These are phyloP conservation scores for Balanococcus diminutus DNA, from an alignment of 2,888 invertebrate genomes.

Conservation along the genomic window DNA sequence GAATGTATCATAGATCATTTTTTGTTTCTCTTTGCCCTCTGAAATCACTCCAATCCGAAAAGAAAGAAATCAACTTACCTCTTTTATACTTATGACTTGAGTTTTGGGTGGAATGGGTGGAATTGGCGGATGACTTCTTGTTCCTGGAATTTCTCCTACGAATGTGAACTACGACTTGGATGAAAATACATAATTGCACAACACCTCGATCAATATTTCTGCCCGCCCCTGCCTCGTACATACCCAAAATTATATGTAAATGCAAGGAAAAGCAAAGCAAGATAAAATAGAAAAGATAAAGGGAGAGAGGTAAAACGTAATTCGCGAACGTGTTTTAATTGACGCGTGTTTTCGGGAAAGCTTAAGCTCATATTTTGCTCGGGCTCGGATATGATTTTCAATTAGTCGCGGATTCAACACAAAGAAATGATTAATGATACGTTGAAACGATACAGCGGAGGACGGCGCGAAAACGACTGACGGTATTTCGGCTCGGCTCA, in stretches of 20 bases:
- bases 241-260: not conserved
- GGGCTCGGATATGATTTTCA: not conserved
- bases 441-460: not conserved
- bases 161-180: not conserved
- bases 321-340: not conserved
- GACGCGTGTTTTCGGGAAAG: not conserved
- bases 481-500: not conserved
- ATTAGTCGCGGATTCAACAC: not conserved
- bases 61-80: too few relatives aligned
- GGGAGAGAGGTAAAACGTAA: not conserved
- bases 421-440: not conserved
- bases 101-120: too few relatives aligned
- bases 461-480: not conserved
- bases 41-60: too few relatives aligned
- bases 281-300: too few relatives aligned
- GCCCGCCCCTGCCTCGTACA: too few relatives aligned
- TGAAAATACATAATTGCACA: not conserved
- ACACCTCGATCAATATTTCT: not conserved
- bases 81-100: too few relatives aligned
- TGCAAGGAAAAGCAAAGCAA: not conserved
- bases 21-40: too few relatives aligned
- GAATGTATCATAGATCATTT: too few relatives aligned
- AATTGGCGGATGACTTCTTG: too few relatives aligned
- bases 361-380: not conserved
- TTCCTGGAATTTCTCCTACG: too few relatives aligned